Conservation (phyloP, 2,797 vertebrate species). For the Protosalanx chinensis region DNA sequence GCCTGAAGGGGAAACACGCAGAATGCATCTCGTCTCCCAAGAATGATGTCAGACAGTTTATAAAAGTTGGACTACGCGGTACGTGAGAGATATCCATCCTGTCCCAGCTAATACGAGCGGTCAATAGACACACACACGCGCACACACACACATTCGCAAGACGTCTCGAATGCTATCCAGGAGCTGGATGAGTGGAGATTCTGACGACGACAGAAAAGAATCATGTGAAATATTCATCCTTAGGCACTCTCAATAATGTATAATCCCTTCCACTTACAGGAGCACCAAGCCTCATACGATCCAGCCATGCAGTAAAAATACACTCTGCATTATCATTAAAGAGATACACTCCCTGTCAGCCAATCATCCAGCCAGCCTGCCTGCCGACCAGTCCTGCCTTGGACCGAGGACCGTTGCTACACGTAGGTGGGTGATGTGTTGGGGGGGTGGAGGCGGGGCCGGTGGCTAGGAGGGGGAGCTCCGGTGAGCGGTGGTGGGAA, state of each 20-base stretch:
- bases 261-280: conserved; percentile 60
- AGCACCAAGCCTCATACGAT: neutral
- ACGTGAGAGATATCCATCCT: conserved; percentile 5
- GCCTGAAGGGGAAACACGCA: neutral
- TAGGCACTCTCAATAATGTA: conserved; percentile 66
- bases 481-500: no score
- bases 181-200: conserved; percentile 36
- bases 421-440: no score
- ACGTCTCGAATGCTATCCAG: conserved; percentile 28
- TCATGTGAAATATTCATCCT: conserved; percentile 70
- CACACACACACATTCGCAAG: conserved; percentile 3
- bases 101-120: neutral
- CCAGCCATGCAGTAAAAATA: neutral
- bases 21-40: conserved; percentile 3
- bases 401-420: no score
- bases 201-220: conserved; percentile 44
- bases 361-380: neutral
- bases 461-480: no score
- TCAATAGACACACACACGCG: neutral
- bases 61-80: conserved; percentile 5
- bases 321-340: conserved; percentile 36
- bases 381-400: neutral
- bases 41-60: neutral
- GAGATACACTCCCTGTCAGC: neutral
- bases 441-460: no score